These are phyloP conservation scores for Coleophora deauratella DNA, from an alignment of 2,888 invertebrate species.

Conservation along the genomic window DNA sequence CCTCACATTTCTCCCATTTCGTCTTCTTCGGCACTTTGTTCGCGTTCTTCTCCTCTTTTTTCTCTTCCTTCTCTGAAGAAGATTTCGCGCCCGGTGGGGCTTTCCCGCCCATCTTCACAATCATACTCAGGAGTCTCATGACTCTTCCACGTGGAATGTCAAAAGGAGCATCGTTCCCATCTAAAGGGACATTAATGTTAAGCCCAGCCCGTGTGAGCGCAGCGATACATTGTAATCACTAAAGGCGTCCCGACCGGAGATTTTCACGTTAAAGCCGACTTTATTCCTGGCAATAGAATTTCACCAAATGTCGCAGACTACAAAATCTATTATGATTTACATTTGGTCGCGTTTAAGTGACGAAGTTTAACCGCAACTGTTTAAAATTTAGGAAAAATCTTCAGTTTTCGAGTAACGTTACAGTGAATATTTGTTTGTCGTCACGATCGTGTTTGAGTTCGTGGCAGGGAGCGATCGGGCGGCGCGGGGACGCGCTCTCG, in stretches of 20 bases:
- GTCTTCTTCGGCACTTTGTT: constrained; percentile 27
- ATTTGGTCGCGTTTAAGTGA: not conserved
- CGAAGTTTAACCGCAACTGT: too few relatives aligned
- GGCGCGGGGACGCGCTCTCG: constrained; percentile 33
- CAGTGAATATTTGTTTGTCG: constrained; percentile 13
- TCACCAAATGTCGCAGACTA: constrained; percentile 9
- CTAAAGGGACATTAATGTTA: constrained; percentile 18
- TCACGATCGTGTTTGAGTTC: constrained; percentile 53
- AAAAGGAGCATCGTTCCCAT: constrained; percentile 21
- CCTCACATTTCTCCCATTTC: constrained; percentile 51
- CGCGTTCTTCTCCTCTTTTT: constrained; percentile 34
- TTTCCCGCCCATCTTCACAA: constrained; percentile 60
- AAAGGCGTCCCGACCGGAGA: constrained; percentile 26
- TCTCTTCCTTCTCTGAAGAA: constrained; percentile 28
- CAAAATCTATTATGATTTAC: constrained; percentile 20
- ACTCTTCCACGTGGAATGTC: constrained; percentile 13
- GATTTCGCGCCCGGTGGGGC: constrained; percentile 33
- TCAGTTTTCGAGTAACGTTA: not conserved
- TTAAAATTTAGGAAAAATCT: too few relatives aligned
- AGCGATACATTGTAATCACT: constrained; percentile 33
- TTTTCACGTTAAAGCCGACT: constrained; percentile 27
- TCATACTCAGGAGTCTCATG: constrained; percentile 46
- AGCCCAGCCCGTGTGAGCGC: constrained; percentile 21
- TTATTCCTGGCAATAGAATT: constrained; percentile 20
- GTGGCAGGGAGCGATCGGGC: constrained; percentile 25